These are phyloP conservation scores for Drosophila biarmipes DNA, from an alignment of 1,140 invertebrate genomes.

Conservation along the genomic window DNA sequence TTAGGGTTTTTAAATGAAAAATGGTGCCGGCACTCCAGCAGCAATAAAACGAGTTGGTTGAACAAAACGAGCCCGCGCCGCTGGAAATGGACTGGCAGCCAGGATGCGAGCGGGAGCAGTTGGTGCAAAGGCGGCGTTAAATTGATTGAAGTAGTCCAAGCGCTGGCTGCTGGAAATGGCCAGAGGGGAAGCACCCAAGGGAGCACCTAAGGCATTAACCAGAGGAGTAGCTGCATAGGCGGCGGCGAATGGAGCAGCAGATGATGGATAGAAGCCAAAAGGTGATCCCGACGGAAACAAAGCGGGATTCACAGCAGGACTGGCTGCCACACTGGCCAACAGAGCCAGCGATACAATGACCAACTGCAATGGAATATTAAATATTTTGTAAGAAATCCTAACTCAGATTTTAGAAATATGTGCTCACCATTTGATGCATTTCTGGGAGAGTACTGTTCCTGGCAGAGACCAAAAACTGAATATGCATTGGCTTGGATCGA, in stretches of 20 bases:
- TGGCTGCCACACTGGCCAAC: slow-evolving; percentile 25
- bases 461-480: slow-evolving; percentile 8
- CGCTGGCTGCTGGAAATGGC: slow-evolving; percentile 66
- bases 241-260: background rate
- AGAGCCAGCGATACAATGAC: slow-evolving; percentile 30
- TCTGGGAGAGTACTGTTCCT: background rate
- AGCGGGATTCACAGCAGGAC: slow-evolving; percentile 11
- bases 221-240: slow-evolving; percentile 18
- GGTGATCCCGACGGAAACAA: slow-evolving; percentile 11
- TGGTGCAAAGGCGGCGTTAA: slow-evolving; percentile 61
- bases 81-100: slow-evolving; percentile 26
- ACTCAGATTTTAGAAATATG: accelerated
- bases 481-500: slow-evolving; percentile 14
- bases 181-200: slow-evolving; percentile 31
- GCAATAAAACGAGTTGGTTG: slow-evolving; percentile 42
- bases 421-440: slow-evolving; percentile 55
- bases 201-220: slow-evolving; percentile 8
- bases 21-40: slow-evolving; percentile 28
- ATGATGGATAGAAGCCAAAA: slow-evolving; percentile 19
- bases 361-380: slow-evolving; percentile 13
- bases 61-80: slow-evolving; percentile 20
- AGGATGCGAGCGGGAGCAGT: slow-evolving; percentile 46
- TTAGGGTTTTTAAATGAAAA: slow-evolving; percentile 23
- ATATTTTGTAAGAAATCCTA: background rate
- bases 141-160: slow-evolving; percentile 68